Percentiles rank a stretch among this genome's conserved stretches.
phyloP scores from a whole-genome alignment of 2,797 vertebrate species.

The Enteromius viviparus region DNA sequence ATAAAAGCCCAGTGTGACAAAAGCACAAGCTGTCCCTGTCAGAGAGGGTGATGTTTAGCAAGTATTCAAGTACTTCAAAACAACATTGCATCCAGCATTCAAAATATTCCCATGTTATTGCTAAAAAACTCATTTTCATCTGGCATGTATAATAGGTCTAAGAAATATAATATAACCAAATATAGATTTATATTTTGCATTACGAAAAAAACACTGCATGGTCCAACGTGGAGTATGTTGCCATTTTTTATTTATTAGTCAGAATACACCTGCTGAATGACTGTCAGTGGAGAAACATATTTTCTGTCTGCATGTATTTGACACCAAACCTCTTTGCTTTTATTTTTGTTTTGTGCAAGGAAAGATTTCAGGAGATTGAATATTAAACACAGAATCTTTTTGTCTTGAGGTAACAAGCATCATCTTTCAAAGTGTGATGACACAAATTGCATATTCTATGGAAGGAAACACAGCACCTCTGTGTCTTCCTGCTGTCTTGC shows the following conservation, averaged over 20 bases:
- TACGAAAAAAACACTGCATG: neutral
- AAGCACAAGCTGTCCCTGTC: constrained; percentile 1
- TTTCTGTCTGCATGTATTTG: neutral
- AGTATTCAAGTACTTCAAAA: constrained; percentile 6
- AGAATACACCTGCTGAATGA: neutral
- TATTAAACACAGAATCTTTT: neutral
- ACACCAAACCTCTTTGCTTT: neutral
- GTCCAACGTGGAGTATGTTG: neutral
- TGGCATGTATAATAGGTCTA: neutral
- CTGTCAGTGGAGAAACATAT: neutral
- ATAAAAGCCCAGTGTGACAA: constrained; percentile 23
- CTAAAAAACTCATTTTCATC: neutral
- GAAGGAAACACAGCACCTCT: neutral
- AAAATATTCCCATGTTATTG: neutral
- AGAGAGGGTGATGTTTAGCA: neutral
- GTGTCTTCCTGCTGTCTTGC: neutral
- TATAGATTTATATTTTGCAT: neutral
- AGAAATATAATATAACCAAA: neutral
- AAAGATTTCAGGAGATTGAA: neutral
- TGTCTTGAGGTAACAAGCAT: neutral
- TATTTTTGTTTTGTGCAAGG: neutral
- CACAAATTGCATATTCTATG: neutral
- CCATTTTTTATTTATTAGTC: neutral
- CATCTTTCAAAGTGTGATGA: constrained; percentile 7
- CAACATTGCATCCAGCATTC: neutral